A percentile compares a stretch with the other conserved stretches of the same genome.
These are phyloP conservation scores for Paracanthobrama guichenoti DNA, from an alignment of 2,113 vertebrate species.

Conservation along the genomic window DNA sequence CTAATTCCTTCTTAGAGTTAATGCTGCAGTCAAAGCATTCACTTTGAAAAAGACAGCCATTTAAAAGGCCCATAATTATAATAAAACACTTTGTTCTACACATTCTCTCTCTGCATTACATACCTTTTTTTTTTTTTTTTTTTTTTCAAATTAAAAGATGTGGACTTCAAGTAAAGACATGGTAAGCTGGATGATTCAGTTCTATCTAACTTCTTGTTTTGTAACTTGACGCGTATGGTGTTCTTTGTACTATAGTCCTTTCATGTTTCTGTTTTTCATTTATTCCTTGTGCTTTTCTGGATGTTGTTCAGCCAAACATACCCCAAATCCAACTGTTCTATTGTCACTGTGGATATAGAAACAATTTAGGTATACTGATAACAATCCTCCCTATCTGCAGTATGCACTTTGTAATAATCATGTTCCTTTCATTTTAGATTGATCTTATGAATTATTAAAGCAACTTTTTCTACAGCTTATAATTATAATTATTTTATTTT, in stretches of 20 bases:
- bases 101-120: constrained; percentile 20
- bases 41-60: constrained; percentile 32
- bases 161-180: neutral
- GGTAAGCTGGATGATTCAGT: neutral
- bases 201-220: neutral
- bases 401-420: neutral
- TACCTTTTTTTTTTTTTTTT: constrained; percentile 27
- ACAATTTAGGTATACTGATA: neutral
- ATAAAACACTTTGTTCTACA: constrained; percentile 36
- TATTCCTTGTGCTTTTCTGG: neutral
- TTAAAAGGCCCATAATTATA: constrained; percentile 46
- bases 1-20: constrained; percentile 21
- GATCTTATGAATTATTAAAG: neutral
- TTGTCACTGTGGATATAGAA: neutral
- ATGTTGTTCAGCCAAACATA: neutral
- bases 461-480: neutral
- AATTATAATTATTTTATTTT: neutral
- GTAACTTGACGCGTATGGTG: neutral
- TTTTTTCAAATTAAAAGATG: neutral
- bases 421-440: neutral
- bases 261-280: neutral
- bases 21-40: constrained; percentile 41
- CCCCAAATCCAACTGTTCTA: neutral
- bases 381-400: neutral
- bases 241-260: neutral